These are phyloP conservation scores for Colaptes auratus DNA, from an alignment of 2,113 vertebrate species.

Conservation along the genomic window DNA sequence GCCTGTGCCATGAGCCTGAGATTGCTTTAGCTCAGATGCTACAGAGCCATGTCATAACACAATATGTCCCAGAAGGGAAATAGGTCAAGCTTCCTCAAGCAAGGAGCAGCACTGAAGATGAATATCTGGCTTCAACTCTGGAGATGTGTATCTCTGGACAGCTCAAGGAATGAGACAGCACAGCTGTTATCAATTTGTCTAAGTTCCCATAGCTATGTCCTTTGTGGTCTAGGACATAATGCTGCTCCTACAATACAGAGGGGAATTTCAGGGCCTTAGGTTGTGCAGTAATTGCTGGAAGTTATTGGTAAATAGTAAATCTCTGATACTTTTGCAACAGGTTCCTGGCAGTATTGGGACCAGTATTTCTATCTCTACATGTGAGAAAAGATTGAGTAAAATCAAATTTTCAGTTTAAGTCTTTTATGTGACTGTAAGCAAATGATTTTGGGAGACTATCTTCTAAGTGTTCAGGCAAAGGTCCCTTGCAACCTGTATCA, in stretches of 20 bases:
- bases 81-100: slow-evolving; percentile 7
- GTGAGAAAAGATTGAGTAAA: not conserved
- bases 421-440: not conserved
- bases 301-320: not conserved
- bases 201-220: not conserved
- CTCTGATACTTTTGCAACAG: not conserved
- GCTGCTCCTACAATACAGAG: not conserved
- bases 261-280: not conserved
- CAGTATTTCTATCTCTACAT: not conserved
- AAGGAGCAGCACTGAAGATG: not conserved
- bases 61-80: not conserved
- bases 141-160: not conserved
- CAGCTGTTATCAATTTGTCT: not conserved
- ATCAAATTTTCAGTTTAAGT: not conserved
- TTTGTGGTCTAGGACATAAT: not conserved
- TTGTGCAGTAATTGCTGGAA: not conserved
- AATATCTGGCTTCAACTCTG: not conserved
- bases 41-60: not conserved
- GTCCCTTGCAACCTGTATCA: not conserved
- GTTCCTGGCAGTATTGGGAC: not conserved
- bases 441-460: rapidly evolving
- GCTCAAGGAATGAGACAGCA: not conserved
- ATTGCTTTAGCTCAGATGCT: not conserved
- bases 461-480: not conserved
- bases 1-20: not conserved